phyloP scores from a whole-genome alignment of 2,888 invertebrate species.

The Dendrolimus houi region DNA sequence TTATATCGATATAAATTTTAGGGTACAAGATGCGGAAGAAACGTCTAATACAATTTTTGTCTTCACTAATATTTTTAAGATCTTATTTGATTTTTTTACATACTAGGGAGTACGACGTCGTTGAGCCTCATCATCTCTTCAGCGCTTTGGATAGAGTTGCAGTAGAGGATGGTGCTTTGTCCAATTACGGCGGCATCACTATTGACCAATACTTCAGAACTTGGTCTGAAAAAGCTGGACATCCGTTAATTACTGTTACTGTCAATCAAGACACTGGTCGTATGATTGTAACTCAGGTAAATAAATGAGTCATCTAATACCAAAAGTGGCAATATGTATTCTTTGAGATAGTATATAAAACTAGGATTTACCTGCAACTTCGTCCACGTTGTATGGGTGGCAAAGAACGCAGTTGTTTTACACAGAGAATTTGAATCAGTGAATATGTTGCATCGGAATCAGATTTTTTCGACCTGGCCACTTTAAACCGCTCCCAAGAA shows the following conservation, averaged over 20 bases:
- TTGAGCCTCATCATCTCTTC: conserved; percentile 71
- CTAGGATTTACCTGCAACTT: no score
- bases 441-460: no score
- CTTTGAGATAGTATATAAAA: no score
- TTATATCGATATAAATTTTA: no score
- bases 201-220: conserved; percentile 66
- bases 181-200: conserved; percentile 38
- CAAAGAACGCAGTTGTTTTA: no score
- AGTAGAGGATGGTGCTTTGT: conserved; percentile 33
- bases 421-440: no score
- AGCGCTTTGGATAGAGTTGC: conserved; percentile 56
- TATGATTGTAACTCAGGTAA: conserved; percentile 58
- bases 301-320: background rate
- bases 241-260: conserved; percentile 72
- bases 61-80: background rate
- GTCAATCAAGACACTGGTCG: conserved; percentile 49
- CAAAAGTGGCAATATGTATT: no score
- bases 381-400: no score
- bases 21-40: no score
- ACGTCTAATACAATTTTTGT: no score
- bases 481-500: no score
- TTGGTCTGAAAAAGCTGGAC: conserved; percentile 79
- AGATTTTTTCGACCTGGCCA: no score
- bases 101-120: conserved; percentile 44
- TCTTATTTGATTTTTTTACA: background rate